phyloP scores from a whole-genome alignment of 2,113 vertebrate genomes.

The Python bivittatus region DNA sequence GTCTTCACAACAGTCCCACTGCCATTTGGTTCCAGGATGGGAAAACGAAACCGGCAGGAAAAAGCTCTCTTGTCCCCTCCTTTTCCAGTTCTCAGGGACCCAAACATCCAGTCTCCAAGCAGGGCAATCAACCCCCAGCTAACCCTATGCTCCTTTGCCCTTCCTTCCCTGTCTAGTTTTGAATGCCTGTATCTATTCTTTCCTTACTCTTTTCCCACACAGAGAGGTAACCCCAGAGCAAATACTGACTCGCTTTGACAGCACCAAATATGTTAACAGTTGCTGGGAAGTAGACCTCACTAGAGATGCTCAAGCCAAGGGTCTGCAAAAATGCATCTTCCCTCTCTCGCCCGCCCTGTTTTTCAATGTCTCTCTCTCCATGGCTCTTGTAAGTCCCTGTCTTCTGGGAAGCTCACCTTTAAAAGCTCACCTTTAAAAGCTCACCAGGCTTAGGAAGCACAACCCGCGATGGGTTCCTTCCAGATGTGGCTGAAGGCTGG shows the following conservation, averaged over 20 bases:
- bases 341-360: neutral
- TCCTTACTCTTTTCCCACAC: too few relatives aligned
- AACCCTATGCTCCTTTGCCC: neutral
- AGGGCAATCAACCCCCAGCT: neutral
- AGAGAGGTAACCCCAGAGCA: slow-evolving; percentile 32
- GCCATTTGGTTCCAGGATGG: neutral
- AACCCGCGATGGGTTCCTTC: neutral
- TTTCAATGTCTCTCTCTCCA: neutral
- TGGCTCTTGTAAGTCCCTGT: neutral
- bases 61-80: neutral
- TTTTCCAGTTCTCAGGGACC: neutral
- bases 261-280: neutral
- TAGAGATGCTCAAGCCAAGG: neutral
- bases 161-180: neutral
- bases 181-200: neutral
- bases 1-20: neutral
- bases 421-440: neutral
- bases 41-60: neutral
- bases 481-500: neutral
- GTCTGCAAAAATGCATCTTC: neutral
- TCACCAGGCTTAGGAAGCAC: neutral
- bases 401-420: neutral
- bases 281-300: neutral
- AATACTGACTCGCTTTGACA: slow-evolving; percentile 72
- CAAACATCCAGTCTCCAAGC: neutral